A percentile compares a stretch with the other conserved stretches of the same genome.
Conservation (phyloP, 2,888 invertebrate genomes). For the Rapana venosa region DNA sequence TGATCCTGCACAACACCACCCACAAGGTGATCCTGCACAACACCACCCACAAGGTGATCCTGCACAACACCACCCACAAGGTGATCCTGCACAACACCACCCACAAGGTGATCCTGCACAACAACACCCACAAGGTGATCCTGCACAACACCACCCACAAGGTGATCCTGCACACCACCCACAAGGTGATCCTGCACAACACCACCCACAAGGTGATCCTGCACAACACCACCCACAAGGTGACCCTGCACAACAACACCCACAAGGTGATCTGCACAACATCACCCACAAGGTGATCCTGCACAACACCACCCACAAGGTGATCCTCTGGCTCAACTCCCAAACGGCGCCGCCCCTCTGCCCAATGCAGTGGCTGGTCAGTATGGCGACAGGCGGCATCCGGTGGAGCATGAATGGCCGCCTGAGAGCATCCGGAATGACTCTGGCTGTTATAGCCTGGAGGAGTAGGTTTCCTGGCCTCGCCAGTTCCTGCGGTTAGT, state of each 20-base stretch:
- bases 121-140: background rate
- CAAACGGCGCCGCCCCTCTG: no score
- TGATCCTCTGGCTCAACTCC: no score
- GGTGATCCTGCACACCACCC: background rate
- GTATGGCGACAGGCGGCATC: background rate
- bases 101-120: background rate
- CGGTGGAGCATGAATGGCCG: slow-evolving; percentile 1
- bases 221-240: background rate
- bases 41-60: background rate
- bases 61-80: background rate
- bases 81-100: background rate
- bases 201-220: background rate
- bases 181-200: background rate
- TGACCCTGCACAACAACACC: background rate
- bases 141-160: background rate
- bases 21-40: background rate
- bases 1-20: background rate
- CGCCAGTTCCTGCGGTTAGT: no score
- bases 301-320: no score
- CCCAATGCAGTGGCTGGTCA: background rate
- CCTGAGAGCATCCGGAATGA: background rate
- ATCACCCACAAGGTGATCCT: no score
- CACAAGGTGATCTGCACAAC: no score
- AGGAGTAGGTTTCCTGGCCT: no score
- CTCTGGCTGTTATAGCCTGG: background rate